Evolutionary conservation across 2,888 invertebrate genomes (phyloP).

Genomic region (Steinernema hermaphroditum): DNA sequence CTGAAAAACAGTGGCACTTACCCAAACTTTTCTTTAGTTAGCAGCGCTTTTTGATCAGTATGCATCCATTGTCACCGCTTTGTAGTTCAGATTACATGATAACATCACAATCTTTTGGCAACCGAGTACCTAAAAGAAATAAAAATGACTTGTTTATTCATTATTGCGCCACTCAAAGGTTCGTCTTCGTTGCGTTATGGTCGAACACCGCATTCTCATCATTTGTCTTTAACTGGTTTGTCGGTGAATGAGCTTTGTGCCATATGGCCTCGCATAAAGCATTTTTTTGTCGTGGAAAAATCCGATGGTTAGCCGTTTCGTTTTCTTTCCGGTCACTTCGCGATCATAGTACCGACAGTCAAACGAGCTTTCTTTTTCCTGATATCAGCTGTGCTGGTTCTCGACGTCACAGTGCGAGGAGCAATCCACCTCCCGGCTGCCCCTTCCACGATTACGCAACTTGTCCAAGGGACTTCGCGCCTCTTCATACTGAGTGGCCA

Average conservation of each 20-base stretch:
- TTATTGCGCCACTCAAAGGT: no score
- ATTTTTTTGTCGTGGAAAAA: not conserved
- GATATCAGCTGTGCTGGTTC: slow-evolving; percentile 23
- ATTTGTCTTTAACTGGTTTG: not conserved
- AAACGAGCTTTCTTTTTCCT: not conserved
- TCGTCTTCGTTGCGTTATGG: no score
- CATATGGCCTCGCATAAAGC: slow-evolving; percentile 16
- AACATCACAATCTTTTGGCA: no score
- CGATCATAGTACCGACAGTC: slow-evolving; percentile 6
- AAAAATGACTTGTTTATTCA: no score
- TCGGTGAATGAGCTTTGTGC: not conserved
- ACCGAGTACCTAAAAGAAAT: no score
- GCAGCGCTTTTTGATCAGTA: no score
- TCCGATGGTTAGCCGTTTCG: not conserved
- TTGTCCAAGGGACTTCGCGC: not conserved
- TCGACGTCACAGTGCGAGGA: slow-evolving; percentile 8
- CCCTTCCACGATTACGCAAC: slow-evolving; percentile 23
- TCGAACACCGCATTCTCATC: not conserved
- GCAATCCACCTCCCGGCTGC: not conserved
- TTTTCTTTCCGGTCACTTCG: slow-evolving; percentile 13
- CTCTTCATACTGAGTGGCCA: no score
- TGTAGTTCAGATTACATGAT: no score
- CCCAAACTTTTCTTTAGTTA: no score
- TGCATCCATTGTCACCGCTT: no score
- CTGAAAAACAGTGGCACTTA: no score